These are phyloP conservation scores for Bruchidius siliquastri DNA, from an alignment of 2,888 invertebrate genomes.

Conservation along the genomic window DNA sequence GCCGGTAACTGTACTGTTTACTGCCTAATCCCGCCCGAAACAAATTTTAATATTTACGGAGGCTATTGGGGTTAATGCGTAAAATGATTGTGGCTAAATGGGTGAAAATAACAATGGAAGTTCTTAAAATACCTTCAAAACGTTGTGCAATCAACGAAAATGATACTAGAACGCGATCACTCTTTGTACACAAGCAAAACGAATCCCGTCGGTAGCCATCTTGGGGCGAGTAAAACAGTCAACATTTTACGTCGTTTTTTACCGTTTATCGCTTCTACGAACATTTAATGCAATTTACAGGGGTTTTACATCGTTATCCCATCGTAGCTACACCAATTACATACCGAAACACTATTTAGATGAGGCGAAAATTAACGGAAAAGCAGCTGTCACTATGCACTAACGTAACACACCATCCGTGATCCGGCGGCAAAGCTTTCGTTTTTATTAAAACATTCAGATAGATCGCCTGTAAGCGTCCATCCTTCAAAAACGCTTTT, in stretches of 20 bases:
- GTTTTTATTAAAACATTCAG: slow-evolving; percentile 21
- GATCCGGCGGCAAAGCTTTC: slow-evolving; percentile 37
- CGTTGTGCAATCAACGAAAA: slow-evolving; percentile 10
- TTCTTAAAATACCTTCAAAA: slow-evolving; percentile 19
- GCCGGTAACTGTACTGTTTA: slow-evolving; percentile 12
- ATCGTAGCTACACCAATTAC: slow-evolving; percentile 25
- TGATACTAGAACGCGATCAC: slow-evolving; percentile 19
- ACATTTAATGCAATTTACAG: slow-evolving; percentile 22
- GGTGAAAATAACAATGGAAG: slow-evolving; percentile 6
- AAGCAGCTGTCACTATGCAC: neutral
- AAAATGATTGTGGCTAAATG: slow-evolving; percentile 8
- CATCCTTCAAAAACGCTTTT: slow-evolving; percentile 9
- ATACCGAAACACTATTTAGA: slow-evolving; percentile 31
- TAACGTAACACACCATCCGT: slow-evolving; percentile 30
- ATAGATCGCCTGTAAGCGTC: slow-evolving; percentile 13
- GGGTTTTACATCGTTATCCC: slow-evolving; percentile 18
- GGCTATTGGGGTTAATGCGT: slow-evolving; percentile 1
- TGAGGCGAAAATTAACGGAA: slow-evolving; percentile 31
- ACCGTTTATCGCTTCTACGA: slow-evolving; percentile 43
- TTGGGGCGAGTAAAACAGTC: slow-evolving; percentile 43
- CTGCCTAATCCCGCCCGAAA: slow-evolving; percentile 8
- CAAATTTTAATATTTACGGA: slow-evolving; percentile 9
- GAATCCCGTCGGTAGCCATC: slow-evolving; percentile 49
- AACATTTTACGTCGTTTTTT: slow-evolving; percentile 54
- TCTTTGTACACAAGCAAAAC: slow-evolving; percentile 21